Base-by-base conservation (phyloP, 1,140 invertebrate species). In the Drosophila eugracilis region DNA sequence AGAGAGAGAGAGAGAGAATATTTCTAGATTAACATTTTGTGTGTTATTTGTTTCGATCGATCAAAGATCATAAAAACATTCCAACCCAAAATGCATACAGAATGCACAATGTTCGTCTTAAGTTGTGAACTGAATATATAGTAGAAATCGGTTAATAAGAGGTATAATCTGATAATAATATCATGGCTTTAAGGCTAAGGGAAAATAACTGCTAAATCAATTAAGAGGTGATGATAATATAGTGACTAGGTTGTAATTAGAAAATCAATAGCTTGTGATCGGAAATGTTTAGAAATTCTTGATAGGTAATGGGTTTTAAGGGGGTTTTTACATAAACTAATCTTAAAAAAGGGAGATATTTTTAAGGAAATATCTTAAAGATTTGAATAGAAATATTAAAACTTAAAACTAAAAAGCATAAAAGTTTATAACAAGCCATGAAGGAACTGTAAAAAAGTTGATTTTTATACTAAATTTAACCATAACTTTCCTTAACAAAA, bases 51-150 rank as follows among this genome's bases (percentile, higher is more conserved):
- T n/a, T n/a, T 24, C 17, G 12, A 36, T 14, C 41, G 30, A 48
- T 24, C 24, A 17, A 47, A 30, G 55, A 37, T 30, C 32, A 14
- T 37, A 39, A 14, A 14, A 14, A 14, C 22, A 47, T 22, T 28
- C 22, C 32, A 37, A 5, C 14, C 14, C 9, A 24, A 52, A 37
- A 36, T 37, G 30, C 34, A 24, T 7, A 7, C 1, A 5, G 21
- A 36, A 22, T 15, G 9, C 12, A 6, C 48, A 24, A 30, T 12
- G 4, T 30, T 30, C 28, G n/a, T n/a, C n/a, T 21, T 15, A 15
- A 26, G 15, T 17, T 45, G 44, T 45, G 44, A 10, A 14, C 44
- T 45, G 44, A 28, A 45, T 45, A 45, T 14, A n/a, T n/a, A n/a
- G n/a, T n/a, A 17, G 44, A 45, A 28, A 26, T 28, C 44, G n/a